Evolutionary conservation across 1,140 invertebrate genomes (phyloP), one percentile per base, ranked within the genome.

Genomic region (Drosophila kikkawai): DNA sequence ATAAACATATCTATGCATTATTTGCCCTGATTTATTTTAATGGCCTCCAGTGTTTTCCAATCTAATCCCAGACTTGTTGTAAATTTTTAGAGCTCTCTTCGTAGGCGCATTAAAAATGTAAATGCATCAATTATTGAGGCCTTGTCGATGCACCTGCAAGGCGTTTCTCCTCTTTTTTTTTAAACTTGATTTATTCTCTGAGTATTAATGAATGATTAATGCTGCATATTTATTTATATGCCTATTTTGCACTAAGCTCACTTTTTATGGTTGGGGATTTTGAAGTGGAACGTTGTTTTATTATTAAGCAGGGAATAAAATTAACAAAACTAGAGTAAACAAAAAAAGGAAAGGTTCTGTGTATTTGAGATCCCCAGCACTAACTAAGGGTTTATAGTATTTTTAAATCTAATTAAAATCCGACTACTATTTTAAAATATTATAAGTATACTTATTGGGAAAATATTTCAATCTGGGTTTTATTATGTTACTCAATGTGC

Each of bases 11-110:
- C 47, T 19, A 55, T 55, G 17, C 26, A 29, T 39, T 56, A 56
- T 26, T 56, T 56, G 36, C 26, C 39, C 63, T 55, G 63, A 68
- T 55, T 68, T 70, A 45, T 55, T 68, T 67, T 68, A 55, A 68
- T 70, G 39, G 67, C 39, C 67, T 60, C 56, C 34, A 56, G 64
- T 68, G 67, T 13, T 53, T 70, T 55, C 22, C 48, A 55, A 39
- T 37, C 34, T 70, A 56, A 39, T 68, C 67, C 67, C 67, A 11
- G 26, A 53, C 48, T 56, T 37, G 64, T 68, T n/a, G 39, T 70
- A 70, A 56, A 70, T 68, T 56, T 55, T 53, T 22, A 45, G 39
- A 55, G 39, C 48, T n/a, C 26, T 19, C 36, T 47, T 47, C 34
- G 9, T 9, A 36, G 44, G 19, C 34, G 32, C 36, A 53, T 67